Percentiles rank a stretch among this genome's conserved stretches.
These are phyloP conservation scores for Anoplius nigerrimus DNA, from an alignment of 2,888 invertebrate genomes.

Conservation along the genomic window DNA sequence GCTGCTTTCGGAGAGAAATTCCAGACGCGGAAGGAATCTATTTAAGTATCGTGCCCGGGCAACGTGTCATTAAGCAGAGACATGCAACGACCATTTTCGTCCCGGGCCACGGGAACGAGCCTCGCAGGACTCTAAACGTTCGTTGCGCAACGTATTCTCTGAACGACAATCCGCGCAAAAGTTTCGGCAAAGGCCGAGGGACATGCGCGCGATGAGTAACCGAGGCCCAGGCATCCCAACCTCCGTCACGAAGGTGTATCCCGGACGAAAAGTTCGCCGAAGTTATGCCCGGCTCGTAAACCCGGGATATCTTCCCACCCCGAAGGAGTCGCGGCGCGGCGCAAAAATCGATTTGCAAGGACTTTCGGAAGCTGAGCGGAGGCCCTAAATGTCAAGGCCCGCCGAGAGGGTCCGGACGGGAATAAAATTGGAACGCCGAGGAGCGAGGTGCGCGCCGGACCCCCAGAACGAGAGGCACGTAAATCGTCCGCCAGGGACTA, in stretches of 20 bases:
- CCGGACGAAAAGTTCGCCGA: too few relatives aligned
- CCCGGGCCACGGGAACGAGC: too few relatives aligned
- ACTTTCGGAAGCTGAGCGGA: constrained; percentile 18
- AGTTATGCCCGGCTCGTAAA: too few relatives aligned
- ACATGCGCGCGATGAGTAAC: too few relatives aligned
- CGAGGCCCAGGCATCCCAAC: too few relatives aligned
- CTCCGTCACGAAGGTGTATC: too few relatives aligned
- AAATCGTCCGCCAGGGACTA: constrained; percentile 27
- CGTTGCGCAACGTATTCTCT: not conserved
- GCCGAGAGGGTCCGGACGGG: constrained; percentile 2
- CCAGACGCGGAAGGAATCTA: too few relatives aligned
- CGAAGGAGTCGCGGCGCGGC: not conserved
- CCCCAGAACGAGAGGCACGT: constrained; percentile 16
- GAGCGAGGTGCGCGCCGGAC: constrained; percentile 8
- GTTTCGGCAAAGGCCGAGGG: not conserved
- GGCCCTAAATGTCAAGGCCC: constrained; percentile 47
- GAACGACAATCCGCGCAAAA: not conserved
- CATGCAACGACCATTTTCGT: too few relatives aligned
- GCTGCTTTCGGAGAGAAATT: too few relatives aligned
- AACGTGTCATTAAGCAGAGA: too few relatives aligned
- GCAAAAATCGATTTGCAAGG: constrained; percentile 2
- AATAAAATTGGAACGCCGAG: constrained; percentile 18
- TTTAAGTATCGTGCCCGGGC: too few relatives aligned
- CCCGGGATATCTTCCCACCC: too few relatives aligned
- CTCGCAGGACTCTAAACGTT: not conserved